Evolutionary conservation across 2,797 vertebrate genomes (phyloP), one percentile per base, ranked within the genome.

Genomic region (Rhinella marina): DNA sequence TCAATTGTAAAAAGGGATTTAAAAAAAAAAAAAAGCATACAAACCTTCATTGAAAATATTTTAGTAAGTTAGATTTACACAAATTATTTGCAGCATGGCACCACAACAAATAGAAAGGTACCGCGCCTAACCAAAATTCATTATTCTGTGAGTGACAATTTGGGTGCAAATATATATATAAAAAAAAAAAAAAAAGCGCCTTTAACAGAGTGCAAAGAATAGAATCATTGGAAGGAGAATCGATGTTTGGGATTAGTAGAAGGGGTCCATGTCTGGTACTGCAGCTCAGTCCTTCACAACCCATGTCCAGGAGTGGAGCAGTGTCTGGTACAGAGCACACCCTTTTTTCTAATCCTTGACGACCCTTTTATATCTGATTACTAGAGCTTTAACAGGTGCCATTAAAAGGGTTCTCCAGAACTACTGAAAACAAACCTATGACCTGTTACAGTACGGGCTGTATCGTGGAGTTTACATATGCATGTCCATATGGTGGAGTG

Each of bases 51-150:
- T 82, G 86, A 87, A 87, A 87, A 87, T 62, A 75, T 73, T 87
- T 87, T 87, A 87, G 86, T 87, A 57, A 54, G 54, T 87, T 87
- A 87, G 86, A 87, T 27, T 86, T 54, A 87, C 78, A 81, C 56
- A 87, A 75, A 66, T 75, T 23, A 68, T 68, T 80, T 70, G 17
- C 62, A 86, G 75, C n/a, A 41, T 25, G 52, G 59, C 41, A 48
- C 54, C 19, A 50, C 57, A 66, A 80, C 48, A 79, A 68, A 32
- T 11, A 27, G 50, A 54, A 86, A 14, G 62, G 13, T 25, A n/a
- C 12, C 27, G 56, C 66, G 27, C 21, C 54, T 7, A 61, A 72
- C 32, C 54, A 56, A 72, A 72, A 17, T 21, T 0, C 16, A 27
- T 81, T 57, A 41, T 50, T 41, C 41, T 59, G 56, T 41, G 10